phyloP scores from a whole-genome alignment of 2,113 vertebrate genomes.

The Acanthochromis polyacanthus region DNA sequence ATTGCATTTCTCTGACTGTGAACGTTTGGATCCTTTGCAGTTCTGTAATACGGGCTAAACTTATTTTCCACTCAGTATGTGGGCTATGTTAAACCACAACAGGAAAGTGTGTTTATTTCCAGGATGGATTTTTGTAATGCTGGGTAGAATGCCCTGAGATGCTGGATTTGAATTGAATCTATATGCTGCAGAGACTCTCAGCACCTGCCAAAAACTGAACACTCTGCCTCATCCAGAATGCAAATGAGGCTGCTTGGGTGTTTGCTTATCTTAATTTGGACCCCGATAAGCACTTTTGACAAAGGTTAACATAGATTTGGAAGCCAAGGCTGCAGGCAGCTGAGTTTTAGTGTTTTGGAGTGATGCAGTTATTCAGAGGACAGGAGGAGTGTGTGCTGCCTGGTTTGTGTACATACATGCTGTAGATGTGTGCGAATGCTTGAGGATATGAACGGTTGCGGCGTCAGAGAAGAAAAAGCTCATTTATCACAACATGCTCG shows the following conservation, averaged over 20 bases:
- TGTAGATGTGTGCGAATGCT: not conserved
- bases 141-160: not conserved
- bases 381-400: not conserved
- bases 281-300: slow-evolving; percentile 50
- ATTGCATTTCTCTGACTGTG: slow-evolving; percentile 9
- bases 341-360: slow-evolving; percentile 22
- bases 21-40: slow-evolving; percentile 9
- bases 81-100: slow-evolving; percentile 7
- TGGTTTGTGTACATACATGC: slow-evolving; percentile 20
- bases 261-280: slow-evolving; percentile 45
- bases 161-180: not conserved
- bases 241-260: slow-evolving; percentile 46
- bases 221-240: slow-evolving; percentile 48
- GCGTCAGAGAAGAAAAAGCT: slow-evolving; percentile 57
- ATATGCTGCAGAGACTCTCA: not conserved
- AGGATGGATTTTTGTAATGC: not conserved
- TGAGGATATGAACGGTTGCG: slow-evolving; percentile 23
- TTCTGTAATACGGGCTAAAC: not conserved
- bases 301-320: slow-evolving; percentile 27
- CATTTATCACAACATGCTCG: slow-evolving; percentile 74
- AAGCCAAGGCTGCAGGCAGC: slow-evolving; percentile 27
- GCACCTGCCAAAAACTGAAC: slow-evolving; percentile 45
- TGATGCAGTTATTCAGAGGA: slow-evolving; percentile 27
- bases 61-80: slow-evolving; percentile 37
- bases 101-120: slow-evolving; percentile 8